phyloP scores from a whole-genome alignment of 2,797 vertebrate species.

The Eulemur mongoz region DNA sequence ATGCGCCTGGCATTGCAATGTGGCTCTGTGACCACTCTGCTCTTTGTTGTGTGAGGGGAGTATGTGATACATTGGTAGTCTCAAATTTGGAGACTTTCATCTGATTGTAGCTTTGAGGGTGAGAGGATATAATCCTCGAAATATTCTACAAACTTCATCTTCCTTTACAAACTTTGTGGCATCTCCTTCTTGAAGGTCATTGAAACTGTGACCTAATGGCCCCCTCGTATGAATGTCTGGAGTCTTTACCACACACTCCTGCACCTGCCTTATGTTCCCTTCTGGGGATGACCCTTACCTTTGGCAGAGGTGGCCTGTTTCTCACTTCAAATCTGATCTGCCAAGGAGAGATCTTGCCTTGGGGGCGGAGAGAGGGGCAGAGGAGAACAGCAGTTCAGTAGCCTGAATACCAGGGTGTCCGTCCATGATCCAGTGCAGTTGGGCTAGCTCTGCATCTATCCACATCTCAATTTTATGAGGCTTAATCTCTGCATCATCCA shows the following conservation, averaged over 20 bases:
- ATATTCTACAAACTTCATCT: neutral
- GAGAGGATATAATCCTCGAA: neutral
- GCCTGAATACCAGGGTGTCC: neutral
- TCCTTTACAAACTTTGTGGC: neutral
- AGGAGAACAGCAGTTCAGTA: no score
- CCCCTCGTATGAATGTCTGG: neutral
- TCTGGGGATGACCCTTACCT: neutral
- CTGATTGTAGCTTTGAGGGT: neutral
- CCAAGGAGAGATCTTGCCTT: neutral
- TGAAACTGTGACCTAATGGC: neutral
- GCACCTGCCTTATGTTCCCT: fast-evolving
- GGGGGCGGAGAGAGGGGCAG: fast-evolving
- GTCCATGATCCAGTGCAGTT: no score
- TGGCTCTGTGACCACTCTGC: neutral
- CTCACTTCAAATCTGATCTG: neutral
- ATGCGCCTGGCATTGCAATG: fast-evolving
- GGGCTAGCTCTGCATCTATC: neutral
- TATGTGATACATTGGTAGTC: fast-evolving
- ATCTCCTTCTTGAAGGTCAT: neutral
- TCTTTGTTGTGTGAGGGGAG: neutral
- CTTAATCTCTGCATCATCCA: neutral
- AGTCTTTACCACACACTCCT: no score
- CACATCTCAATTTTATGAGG: neutral
- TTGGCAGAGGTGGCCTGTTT: neutral
- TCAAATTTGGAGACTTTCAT: neutral